Evolutionary conservation across 2,797 vertebrate genomes (phyloP).

Genomic region (Gallinago solitaria): DNA sequence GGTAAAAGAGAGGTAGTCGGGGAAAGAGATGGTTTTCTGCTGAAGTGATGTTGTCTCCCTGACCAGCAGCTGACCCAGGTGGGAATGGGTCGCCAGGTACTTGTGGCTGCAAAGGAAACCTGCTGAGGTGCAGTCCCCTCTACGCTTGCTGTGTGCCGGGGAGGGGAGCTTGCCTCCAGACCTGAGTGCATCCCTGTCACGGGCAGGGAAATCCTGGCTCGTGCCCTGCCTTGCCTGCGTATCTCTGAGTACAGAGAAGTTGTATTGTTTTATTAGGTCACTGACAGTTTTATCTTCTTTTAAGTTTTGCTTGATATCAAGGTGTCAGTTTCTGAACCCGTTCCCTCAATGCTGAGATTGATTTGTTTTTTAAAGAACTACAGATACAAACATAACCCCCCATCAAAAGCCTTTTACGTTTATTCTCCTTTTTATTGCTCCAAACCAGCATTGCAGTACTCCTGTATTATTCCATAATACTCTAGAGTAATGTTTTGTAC

Average conservation of each 20-base stretch:
- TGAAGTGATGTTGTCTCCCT: neutral
- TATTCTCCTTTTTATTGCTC: neutral
- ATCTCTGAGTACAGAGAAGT: neutral
- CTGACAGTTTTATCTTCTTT: neutral
- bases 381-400: fast-evolving
- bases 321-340: neutral
- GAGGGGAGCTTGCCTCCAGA: neutral
- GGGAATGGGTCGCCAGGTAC: neutral
- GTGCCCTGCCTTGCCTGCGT: fast-evolving
- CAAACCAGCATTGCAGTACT: neutral
- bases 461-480: neutral
- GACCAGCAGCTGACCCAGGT: neutral
- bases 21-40: neutral
- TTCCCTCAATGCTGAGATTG: neutral
- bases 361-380: no score
- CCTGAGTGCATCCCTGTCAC: fast-evolving
- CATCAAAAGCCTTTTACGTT: neutral
- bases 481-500: neutral
- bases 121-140: neutral
- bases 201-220: neutral
- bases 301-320: neutral
- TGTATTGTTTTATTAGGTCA: neutral
- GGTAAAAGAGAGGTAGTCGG: neutral
- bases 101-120: neutral
- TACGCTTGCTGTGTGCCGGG: fast-evolving